phyloP scores from a whole-genome alignment of 1,140 invertebrate genomes.

The Cotesia glomerata region DNA sequence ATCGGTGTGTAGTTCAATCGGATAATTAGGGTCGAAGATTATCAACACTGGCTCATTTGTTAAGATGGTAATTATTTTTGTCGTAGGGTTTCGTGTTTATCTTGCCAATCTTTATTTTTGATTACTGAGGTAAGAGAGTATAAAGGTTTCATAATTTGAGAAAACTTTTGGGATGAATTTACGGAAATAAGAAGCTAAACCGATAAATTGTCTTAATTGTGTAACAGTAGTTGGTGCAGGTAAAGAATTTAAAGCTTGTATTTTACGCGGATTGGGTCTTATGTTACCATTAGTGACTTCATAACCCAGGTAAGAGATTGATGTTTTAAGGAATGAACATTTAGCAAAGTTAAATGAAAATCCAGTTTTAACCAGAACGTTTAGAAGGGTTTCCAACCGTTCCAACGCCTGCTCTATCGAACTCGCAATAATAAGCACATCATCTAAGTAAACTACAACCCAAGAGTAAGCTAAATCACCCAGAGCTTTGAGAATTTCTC shows the following conservation, averaged over 20 bases:
- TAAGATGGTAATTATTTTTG: background rate
- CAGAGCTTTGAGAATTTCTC: constrained; percentile 12
- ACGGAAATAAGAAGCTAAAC: constrained; percentile 18
- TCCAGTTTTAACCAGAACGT: too few relatives aligned
- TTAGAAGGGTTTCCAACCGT: too few relatives aligned
- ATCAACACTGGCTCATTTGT: constrained; percentile 2
- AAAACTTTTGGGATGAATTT: background rate
- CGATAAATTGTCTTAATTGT: constrained; percentile 31
- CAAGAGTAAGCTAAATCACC: constrained; percentile 25
- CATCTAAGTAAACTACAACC: constrained; percentile 27
- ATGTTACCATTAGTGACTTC: too few relatives aligned
- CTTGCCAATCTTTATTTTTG: background rate
- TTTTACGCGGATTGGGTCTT: too few relatives aligned
- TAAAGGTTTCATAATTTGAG: constrained; percentile 25
- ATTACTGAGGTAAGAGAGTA: constrained; percentile 16
- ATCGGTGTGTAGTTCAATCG: constrained; percentile 15
- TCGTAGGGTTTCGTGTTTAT: background rate
- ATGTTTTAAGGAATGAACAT: too few relatives aligned
- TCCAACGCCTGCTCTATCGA: too few relatives aligned
- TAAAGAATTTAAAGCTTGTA: constrained; percentile 31
- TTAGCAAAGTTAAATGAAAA: too few relatives aligned
- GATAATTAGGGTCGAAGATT: constrained; percentile 11
- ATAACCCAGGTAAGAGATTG: too few relatives aligned
- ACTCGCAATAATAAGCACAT: constrained; percentile 30
- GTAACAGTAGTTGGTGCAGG: constrained; percentile 28